Conservation (phyloP, 2,797 vertebrate genomes). For the Ptychobarbus kaznakovi region DNA sequence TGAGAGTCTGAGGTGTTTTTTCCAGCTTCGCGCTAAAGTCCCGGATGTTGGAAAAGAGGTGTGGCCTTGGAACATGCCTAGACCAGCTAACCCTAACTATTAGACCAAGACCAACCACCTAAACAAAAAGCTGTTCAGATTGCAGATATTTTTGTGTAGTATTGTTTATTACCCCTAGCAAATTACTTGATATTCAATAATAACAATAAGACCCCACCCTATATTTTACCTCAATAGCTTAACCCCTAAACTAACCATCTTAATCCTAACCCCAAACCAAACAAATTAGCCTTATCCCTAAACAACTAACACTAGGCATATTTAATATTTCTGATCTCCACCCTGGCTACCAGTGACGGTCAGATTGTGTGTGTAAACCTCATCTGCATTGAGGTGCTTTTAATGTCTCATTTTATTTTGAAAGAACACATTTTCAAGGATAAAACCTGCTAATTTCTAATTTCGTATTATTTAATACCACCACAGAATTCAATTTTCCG, state of each 20-base stretch:
- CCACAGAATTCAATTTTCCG: not conserved
- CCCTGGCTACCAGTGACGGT: not conserved
- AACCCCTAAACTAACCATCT: not conserved
- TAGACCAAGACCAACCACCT: not conserved
- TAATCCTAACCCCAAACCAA: not conserved
- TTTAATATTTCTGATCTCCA: not conserved
- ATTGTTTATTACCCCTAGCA: not conserved
- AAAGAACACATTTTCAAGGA: not conserved
- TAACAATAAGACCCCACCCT: not conserved
- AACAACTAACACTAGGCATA: not conserved
- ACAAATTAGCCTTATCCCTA: not conserved
- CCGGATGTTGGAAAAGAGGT: slow-evolving; percentile 40
- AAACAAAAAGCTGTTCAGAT: not conserved
- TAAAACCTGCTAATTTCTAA: not conserved
- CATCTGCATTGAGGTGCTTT: not conserved
- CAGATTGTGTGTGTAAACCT: not conserved
- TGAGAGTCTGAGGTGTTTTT: slow-evolving; percentile 29
- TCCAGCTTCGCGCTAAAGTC: slow-evolving; percentile 21
- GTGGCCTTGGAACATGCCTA: slow-evolving; percentile 10
- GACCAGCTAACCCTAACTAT: not conserved
- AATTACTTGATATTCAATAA: not conserved
- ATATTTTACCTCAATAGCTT: not conserved
- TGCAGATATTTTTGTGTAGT: not conserved
- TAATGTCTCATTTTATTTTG: not conserved
- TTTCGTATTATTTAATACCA: not conserved